Evolutionary conservation across 2,113 vertebrate species (phyloP).

Genomic region (Atractosteus spatula): DNA sequence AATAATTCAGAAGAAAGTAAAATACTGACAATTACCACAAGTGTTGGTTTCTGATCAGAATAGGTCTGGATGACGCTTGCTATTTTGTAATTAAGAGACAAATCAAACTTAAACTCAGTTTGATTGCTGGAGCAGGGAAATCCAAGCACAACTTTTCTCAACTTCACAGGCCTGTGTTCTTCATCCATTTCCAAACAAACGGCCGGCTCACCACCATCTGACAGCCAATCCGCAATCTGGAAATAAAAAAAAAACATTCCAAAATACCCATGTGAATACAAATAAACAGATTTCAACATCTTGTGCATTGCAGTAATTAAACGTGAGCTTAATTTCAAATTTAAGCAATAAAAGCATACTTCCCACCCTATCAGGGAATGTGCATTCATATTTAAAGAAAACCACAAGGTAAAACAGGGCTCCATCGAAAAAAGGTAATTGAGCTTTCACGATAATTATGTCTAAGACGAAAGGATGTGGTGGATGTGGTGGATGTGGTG

Average conservation of each 20-base stretch:
- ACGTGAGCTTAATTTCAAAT: no score
- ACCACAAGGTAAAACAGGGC: no score
- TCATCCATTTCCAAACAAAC: constrained; percentile 88
- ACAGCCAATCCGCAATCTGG: constrained; percentile 95
- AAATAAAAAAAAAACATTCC: constrained; percentile 43
- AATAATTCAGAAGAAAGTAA: not conserved
- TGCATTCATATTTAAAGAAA: no score
- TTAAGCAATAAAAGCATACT: no score
- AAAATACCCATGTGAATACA: not conserved
- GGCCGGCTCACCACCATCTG: constrained; percentile 74
- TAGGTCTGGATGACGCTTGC: constrained; percentile 87
- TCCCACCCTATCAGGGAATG: no score
- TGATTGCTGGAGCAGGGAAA: constrained; percentile 83
- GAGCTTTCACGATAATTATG: no score
- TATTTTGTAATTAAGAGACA: constrained; percentile 93
- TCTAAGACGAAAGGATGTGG: no score
- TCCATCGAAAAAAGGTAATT: no score
- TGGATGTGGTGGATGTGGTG: no score
- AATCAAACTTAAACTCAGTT: constrained; percentile 94
- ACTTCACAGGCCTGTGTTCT: constrained; percentile 88
- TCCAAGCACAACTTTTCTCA: constrained; percentile 89
- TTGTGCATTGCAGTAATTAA: not conserved
- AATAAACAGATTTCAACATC: not conserved
- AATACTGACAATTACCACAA: constrained; percentile 76
- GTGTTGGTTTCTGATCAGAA: constrained; percentile 86